These are phyloP conservation scores for Metalampra italica DNA, from an alignment of 2,888 invertebrate species.

Conservation along the genomic window DNA sequence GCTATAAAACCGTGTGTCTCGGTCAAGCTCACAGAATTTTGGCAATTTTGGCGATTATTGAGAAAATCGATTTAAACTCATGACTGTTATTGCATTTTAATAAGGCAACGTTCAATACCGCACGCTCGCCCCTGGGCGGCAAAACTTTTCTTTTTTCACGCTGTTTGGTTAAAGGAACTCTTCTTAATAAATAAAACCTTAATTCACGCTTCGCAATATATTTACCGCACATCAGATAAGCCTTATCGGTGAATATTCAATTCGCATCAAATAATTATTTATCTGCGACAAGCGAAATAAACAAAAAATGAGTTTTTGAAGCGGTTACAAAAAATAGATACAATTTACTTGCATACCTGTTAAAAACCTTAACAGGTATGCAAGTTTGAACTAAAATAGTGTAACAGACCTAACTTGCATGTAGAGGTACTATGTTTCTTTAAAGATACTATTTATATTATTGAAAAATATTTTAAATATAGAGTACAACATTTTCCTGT, in stretches of 20 bases:
- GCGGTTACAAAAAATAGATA: too few species aligned
- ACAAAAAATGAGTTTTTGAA: too few species aligned
- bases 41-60: constrained; percentile 28
- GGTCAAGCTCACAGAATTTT: constrained; percentile 18
- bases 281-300: neutral
- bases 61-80: constrained; percentile 47
- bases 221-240: constrained; percentile 31
- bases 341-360: too few species aligned
- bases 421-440: too few species aligned
- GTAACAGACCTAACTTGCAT: too few species aligned
- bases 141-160: constrained; percentile 19
- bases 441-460: too few species aligned
- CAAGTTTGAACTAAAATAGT: too few species aligned
- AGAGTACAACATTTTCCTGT: too few species aligned
- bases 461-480: too few species aligned
- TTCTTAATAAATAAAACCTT: constrained; percentile 26
- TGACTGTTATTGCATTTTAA: constrained; percentile 59
- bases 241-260: constrained; percentile 18
- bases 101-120: constrained; percentile 36
- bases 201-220: constrained; percentile 21
- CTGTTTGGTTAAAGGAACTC: constrained; percentile 32
- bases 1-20: neutral
- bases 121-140: constrained; percentile 28
- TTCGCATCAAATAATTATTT: constrained; percentile 20
- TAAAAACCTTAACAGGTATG: too few species aligned